Evolutionary conservation across 30 jellyfish, hydroid and myxozoan species (phyloP).

Genomic region (Aurelia aurita complex sp. Pacific): DNA sequence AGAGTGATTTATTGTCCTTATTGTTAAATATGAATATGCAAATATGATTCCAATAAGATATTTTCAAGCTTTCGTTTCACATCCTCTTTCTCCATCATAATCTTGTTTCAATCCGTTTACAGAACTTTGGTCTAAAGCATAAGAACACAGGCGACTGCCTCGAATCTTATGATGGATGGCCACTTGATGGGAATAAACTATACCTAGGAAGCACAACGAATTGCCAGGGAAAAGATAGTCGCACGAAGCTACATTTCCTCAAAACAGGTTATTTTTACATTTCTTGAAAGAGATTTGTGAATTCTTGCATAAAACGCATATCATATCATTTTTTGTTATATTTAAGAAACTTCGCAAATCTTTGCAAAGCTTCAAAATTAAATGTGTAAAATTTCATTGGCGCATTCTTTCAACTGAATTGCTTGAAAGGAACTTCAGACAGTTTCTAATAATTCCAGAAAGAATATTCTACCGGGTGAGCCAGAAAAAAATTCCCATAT

Average conservation of each 20-base stretch:
- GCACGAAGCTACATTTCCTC: conserved; percentile 47
- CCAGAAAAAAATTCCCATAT: too few species aligned
- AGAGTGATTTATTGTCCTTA: too few species aligned
- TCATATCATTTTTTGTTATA: too few species aligned
- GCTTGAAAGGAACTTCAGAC: too few species aligned
- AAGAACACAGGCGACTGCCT: conserved; percentile 38
- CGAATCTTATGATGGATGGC: conserved; percentile 46
- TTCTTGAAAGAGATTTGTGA: neutral
- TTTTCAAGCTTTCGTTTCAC: neutral
- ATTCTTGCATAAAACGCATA: too few species aligned
- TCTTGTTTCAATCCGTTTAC: neutral
- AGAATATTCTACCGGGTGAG: too few species aligned
- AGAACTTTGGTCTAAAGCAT: conserved; percentile 48
- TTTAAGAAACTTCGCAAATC: too few species aligned
- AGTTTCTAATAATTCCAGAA: too few species aligned
- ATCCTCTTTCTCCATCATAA: neutral
- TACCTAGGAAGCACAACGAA: conserved; percentile 17
- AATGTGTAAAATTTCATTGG: too few species aligned
- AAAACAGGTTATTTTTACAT: conserved; percentile 6
- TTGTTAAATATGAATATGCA: neutral
- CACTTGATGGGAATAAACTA: conserved; percentile 1
- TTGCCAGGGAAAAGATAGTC: conserved; percentile 22
- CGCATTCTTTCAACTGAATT: too few species aligned
- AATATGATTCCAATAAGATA: neutral
- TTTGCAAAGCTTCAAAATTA: too few species aligned